Evolutionary conservation across 2,113 vertebrate species (phyloP).

Genomic region (Caloenas nicobarica): DNA sequence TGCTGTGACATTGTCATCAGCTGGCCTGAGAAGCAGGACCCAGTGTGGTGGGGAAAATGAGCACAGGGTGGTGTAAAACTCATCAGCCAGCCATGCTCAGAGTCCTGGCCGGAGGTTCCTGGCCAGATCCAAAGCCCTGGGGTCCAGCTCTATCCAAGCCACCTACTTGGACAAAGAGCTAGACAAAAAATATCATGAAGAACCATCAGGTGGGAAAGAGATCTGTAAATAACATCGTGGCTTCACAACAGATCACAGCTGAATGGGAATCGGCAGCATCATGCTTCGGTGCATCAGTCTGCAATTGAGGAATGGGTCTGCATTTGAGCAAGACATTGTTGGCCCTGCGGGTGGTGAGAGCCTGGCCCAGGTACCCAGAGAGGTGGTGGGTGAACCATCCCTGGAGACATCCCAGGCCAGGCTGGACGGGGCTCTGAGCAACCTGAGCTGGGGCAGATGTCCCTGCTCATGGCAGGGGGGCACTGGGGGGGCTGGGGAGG

Average conservation of each 20-base stretch:
- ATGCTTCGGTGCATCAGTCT: background rate
- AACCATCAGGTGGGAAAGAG: background rate
- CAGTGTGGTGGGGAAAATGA: background rate
- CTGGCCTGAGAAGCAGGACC: background rate
- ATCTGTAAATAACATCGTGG: background rate
- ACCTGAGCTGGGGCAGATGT: too few species aligned
- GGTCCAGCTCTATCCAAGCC: background rate
- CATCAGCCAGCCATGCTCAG: background rate
- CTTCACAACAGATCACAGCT: background rate
- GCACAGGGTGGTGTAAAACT: background rate
- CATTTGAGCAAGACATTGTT: too few species aligned
- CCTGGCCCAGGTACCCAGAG: too few species aligned
- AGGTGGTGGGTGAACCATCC: too few species aligned
- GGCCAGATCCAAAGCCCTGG: background rate
- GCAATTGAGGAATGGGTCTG: background rate
- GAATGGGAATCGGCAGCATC: fast-evolving
- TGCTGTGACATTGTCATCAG: background rate
- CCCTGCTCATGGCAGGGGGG: too few species aligned
- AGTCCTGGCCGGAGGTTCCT: background rate
- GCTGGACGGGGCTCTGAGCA: too few species aligned
- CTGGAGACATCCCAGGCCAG: too few species aligned
- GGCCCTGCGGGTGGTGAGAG: too few species aligned
- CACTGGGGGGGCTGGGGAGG: too few species aligned
- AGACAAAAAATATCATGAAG: background rate
- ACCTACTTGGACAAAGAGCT: background rate